phyloP scores from a whole-genome alignment of 2,113 vertebrate species.

The Microcebus murinus region DNA sequence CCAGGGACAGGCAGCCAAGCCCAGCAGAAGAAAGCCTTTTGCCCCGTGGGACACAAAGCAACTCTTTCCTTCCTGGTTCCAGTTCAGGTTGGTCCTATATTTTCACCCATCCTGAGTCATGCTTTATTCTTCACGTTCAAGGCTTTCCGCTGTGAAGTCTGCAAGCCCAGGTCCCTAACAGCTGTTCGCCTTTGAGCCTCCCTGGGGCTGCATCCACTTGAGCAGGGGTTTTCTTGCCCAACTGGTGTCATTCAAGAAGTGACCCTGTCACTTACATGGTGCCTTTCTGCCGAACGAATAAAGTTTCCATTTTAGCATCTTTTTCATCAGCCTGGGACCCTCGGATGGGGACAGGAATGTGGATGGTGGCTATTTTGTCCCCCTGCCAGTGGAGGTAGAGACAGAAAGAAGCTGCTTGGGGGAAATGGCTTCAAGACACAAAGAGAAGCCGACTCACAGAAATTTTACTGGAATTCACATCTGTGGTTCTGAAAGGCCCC shows the following conservation, averaged over 20 bases:
- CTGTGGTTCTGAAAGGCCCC: background rate
- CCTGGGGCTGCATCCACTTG: background rate
- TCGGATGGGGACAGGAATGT: background rate
- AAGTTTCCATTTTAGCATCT: background rate
- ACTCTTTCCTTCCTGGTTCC: background rate
- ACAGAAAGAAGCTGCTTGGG: background rate
- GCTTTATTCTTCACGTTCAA: background rate
- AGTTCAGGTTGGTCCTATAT: no score
- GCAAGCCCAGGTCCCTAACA: background rate
- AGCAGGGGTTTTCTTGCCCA: background rate
- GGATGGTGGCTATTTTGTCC: background rate
- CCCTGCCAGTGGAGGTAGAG: background rate
- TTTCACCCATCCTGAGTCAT: background rate
- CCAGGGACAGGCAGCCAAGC: background rate
- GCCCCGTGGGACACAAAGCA: background rate
- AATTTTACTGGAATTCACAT: background rate
- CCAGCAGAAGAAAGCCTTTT: background rate
- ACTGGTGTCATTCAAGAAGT: background rate
- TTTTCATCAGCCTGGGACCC: background rate
- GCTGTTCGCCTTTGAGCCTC: background rate
- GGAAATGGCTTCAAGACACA: background rate
- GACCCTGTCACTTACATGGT: background rate
- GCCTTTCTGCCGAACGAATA: background rate
- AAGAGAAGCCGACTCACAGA: background rate
- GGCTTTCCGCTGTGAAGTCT: background rate